Evolutionary conservation across 2,888 invertebrate genomes (phyloP).

Genomic region (Ceramica pisi): DNA sequence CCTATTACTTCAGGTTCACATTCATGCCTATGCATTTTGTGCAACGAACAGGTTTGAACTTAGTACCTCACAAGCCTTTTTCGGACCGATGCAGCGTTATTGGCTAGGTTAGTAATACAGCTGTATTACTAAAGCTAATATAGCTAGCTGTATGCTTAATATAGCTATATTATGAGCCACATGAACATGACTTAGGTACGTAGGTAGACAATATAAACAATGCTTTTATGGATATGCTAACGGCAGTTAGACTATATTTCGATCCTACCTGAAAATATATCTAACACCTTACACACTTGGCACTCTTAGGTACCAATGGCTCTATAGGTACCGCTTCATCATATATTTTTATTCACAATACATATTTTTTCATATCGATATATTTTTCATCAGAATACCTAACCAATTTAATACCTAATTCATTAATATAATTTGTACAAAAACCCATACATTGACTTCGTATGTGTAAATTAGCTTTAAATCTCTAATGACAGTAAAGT

Average conservation of each 20-base stretch:
- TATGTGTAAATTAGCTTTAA: background rate
- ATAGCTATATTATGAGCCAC: too few relatives aligned
- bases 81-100: too few relatives aligned
- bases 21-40: too few relatives aligned
- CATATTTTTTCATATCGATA: background rate
- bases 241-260: background rate
- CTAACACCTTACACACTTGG: background rate
- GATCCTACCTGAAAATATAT: background rate
- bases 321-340: background rate
- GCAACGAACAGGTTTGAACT: too few relatives aligned
- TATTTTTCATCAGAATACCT: background rate
- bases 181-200: too few relatives aligned
- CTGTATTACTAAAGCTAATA: too few relatives aligned
- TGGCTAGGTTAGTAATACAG: too few relatives aligned
- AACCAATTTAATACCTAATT: background rate
- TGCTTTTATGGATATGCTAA: background rate
- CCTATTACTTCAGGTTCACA: too few relatives aligned
- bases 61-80: too few relatives aligned
- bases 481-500: background rate
- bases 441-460: background rate
- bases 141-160: too few relatives aligned
- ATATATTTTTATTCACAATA: background rate
- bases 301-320: background rate
- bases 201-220: background rate
- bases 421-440: background rate